A percentile compares a stretch with the other conserved stretches of the same genome.
Conservation (phyloP, 2,888 invertebrate genomes). For the Keiferia lycopersicella region DNA sequence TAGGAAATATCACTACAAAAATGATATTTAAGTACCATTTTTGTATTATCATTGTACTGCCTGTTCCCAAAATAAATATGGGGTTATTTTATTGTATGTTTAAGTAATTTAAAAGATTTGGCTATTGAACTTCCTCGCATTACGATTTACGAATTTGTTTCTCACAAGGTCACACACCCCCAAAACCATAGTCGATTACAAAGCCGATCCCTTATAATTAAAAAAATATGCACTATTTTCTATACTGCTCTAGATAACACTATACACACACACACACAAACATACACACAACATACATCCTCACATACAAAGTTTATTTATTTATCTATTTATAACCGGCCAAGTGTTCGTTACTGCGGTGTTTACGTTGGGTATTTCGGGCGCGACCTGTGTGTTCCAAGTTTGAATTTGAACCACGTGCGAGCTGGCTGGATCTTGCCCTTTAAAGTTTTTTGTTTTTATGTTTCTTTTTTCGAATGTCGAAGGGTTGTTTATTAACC, state of each 20-base stretch:
- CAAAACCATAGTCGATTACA: too few relatives aligned
- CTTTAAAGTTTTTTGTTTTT: constrained; percentile 42
- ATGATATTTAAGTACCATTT: too few relatives aligned
- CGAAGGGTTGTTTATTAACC: not conserved
- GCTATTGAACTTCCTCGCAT: too few relatives aligned
- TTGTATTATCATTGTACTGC: too few relatives aligned
- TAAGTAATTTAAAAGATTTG: too few relatives aligned
- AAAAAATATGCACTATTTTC: not conserved
- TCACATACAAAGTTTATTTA: constrained; percentile 48
- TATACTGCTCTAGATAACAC: not conserved
- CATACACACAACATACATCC: too few relatives aligned
- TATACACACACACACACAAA: constrained; percentile 41
- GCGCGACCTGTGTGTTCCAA: constrained; percentile 62
- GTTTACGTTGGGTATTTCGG: constrained; percentile 75
- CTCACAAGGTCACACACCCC: too few relatives aligned
- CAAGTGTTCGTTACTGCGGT: constrained; percentile 72
- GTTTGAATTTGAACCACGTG: constrained; percentile 56
- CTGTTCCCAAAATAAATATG: too few relatives aligned
- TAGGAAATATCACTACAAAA: too few relatives aligned
- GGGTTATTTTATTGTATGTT: too few relatives aligned
- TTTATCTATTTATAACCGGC: constrained; percentile 72
- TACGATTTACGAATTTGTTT: too few relatives aligned
- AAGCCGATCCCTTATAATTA: not conserved
- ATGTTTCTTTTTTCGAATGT: constrained; percentile 21
- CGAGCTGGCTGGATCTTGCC: constrained; percentile 41